Evolutionary conservation across 2,113 vertebrate genomes (phyloP).

Genomic region (Galemys pyrenaicus): DNA sequence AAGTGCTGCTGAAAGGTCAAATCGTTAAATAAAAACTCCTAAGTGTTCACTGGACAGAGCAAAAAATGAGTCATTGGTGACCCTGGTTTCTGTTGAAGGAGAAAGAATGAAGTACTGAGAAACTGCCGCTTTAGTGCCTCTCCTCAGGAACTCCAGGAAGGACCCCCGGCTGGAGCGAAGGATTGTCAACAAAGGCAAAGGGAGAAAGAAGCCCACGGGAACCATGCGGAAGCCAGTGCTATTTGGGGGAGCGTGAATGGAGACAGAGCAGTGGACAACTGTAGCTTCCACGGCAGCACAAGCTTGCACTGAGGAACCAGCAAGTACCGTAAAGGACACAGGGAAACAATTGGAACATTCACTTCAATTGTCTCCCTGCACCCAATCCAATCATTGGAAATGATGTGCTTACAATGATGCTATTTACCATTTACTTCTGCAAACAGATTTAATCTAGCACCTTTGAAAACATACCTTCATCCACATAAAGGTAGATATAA

Average conservation of each 20-base stretch:
- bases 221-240: background rate
- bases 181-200: background rate
- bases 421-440: background rate
- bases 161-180: too few relatives aligned
- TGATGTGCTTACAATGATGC: background rate
- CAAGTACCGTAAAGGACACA: background rate
- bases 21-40: background rate
- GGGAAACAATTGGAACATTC: background rate
- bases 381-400: too few relatives aligned
- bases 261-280: background rate
- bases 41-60: background rate
- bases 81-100: background rate
- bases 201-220: background rate
- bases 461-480: background rate
- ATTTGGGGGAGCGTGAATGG: too few relatives aligned
- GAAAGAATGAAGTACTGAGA: background rate
- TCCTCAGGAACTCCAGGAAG: background rate
- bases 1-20: slow-evolving; percentile 14
- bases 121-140: background rate
- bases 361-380: background rate
- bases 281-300: background rate
- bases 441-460: background rate
- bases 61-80: background rate
- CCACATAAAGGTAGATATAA: too few relatives aligned
- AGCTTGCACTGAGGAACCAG: background rate